Evolutionary conservation across 2,113 vertebrate genomes (phyloP), one percentile per base, ranked within the genome.

Genomic region (Epinephelus fuscoguttatus): DNA sequence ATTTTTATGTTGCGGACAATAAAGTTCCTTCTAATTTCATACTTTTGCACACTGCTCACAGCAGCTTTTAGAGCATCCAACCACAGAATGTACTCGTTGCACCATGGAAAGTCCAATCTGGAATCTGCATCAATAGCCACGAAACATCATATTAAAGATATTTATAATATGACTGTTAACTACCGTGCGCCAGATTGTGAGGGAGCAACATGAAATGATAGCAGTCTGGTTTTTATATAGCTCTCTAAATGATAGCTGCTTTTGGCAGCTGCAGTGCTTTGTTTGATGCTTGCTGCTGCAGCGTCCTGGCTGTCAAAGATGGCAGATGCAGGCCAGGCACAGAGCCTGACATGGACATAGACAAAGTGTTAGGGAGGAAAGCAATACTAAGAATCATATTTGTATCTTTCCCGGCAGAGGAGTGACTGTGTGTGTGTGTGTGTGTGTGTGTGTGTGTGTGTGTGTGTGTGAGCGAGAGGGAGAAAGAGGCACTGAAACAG

Each of bases 241-340:
- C 71, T 66, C 17, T 61, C 15, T 25, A 40, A 45, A 59, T 45
- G 62, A 61, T 30, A 19, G 27, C 47, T 62, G 52, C 70, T 72
- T 45, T 53, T 83, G 68, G 66, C 70, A 80, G 70, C 79, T 77
- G 75, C 64, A 42, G 63, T 9, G 78, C 75, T 75, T 70, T 84
- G 66, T 68, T 49, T 64, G 61, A 56, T 68, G 57, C 59, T 11
- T 62, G 33, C 75, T 69, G 23, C 76, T 83, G 89, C 55, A 77
- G 70, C 10, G 61, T 63, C 42, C 70, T 6, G 82, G 57, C 68
- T 80, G 61, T 72, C 75, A 68, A 49, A 78, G 57, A 63, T 4
- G 18, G 78, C 70, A 87, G 87, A 89, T 72, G 70, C 30, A 40
- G 61, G 67, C 23, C 85, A 82, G 76, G 77, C 66, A 53, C 57